A percentile compares a stretch with the other conserved stretches of the same genome.
Evolutionary conservation across 2,797 vertebrate genomes (phyloP).

Genomic region (Gallinago stenura): DNA sequence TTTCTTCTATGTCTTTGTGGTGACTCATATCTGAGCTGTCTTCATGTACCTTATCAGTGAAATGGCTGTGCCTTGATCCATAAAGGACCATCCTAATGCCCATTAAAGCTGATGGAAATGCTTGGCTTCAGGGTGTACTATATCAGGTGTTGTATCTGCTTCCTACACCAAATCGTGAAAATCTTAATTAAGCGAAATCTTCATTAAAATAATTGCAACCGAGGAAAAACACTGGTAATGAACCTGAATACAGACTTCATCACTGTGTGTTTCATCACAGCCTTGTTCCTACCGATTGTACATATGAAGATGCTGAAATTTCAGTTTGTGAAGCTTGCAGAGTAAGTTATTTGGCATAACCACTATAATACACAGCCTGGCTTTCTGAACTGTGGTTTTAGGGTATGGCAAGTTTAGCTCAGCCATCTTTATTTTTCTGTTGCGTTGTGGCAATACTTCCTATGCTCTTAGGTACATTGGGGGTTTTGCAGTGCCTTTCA

Average conservation of each 20-base stretch:
- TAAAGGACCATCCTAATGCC: not conserved
- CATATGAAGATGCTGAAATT: not conserved
- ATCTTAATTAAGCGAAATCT: not conserved
- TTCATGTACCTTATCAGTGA: not conserved
- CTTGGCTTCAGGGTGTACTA: not conserved
- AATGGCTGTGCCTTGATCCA: not conserved
- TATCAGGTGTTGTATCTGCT: not conserved
- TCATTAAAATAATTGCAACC: not conserved
- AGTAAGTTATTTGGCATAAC: not conserved
- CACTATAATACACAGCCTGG: no score
- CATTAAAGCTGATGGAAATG: not conserved
- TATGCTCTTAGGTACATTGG: accelerated
- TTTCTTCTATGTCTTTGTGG: not conserved
- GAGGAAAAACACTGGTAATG: not conserved
- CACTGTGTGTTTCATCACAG: not conserved
- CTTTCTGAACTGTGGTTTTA: not conserved
- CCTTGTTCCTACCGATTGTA: not conserved
- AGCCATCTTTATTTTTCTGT: not conserved
- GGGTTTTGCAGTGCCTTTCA: not conserved
- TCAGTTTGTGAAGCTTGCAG: not conserved
- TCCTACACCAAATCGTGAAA: not conserved
- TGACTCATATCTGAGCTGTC: not conserved
- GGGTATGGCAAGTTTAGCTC: not conserved
- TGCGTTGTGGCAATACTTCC: not conserved
- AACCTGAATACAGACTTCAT: not conserved